Evolutionary conservation across 2,113 vertebrate genomes (phyloP).

Genomic region (Pionites leucogaster): DNA sequence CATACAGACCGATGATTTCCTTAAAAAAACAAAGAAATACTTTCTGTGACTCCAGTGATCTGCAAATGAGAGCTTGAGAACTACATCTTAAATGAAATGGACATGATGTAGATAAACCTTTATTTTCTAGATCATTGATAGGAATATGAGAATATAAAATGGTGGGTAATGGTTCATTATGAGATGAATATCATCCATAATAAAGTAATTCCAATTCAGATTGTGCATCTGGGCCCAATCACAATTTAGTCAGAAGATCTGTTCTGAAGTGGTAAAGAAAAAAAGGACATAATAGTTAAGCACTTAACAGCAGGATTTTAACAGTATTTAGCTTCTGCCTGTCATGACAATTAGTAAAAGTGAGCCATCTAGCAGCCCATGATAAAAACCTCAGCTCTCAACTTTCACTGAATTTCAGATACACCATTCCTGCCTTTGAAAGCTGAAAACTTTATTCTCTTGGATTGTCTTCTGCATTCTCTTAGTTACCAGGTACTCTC

Average conservation of each 20-base stretch:
- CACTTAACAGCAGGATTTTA: neutral
- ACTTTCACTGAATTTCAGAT: neutral
- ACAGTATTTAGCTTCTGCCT: neutral
- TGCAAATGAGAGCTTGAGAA: slow-evolving; percentile 14
- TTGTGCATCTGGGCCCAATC: slow-evolving; percentile 50
- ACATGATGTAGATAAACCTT: slow-evolving; percentile 35
- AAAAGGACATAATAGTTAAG: neutral
- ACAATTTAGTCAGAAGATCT: slow-evolving; percentile 39
- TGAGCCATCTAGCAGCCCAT: neutral
- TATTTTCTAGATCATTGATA: slow-evolving; percentile 53
- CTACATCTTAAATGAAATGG: neutral
- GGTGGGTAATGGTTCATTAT: slow-evolving; percentile 51
- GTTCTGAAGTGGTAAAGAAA: neutral
- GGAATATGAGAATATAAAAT: slow-evolving; percentile 47
- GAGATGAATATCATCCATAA: slow-evolving; percentile 32
- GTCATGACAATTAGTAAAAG: neutral
- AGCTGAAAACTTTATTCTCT: neutral
- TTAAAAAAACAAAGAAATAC: slow-evolving; percentile 13
- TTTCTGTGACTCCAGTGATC: neutral
- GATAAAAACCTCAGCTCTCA: neutral
- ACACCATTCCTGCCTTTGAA: neutral
- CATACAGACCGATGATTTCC: neutral
- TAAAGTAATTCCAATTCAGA: slow-evolving; percentile 56
- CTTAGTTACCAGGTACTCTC: neutral
- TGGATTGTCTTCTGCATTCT: neutral